Evolutionary conservation across 1,140 invertebrate species (phyloP).

Genomic region (Drosophila pruinosa): DNA sequence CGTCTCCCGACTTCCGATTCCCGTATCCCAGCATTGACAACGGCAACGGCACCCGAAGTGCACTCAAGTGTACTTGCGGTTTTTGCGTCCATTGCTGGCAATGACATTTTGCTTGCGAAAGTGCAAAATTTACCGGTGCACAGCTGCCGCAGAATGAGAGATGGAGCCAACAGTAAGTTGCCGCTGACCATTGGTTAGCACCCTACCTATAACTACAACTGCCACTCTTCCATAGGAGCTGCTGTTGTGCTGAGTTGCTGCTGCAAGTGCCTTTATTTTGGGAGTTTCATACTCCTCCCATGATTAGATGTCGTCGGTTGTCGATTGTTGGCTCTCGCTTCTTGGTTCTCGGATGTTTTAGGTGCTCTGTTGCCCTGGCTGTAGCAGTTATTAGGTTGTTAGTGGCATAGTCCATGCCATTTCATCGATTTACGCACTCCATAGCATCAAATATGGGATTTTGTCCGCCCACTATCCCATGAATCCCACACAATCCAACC

Average conservation of each 20-base stretch:
- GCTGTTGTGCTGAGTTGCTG: too few relatives aligned
- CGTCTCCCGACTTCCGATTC: background rate
- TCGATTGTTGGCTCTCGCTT: conserved; percentile 38
- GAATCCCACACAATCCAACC: too few relatives aligned
- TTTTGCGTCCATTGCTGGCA: conserved; percentile 79
- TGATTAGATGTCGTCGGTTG: conserved; percentile 70
- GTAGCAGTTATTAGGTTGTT: conserved; percentile 78
- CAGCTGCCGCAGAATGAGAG: conserved; percentile 23
- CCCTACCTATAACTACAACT: conserved; percentile 37
- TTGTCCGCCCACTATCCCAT: background rate
- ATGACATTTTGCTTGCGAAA: conserved; percentile 79
- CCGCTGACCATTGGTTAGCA: conserved; percentile 34
- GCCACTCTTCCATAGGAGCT: conserved; percentile 21
- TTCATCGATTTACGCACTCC: conserved; percentile 79
- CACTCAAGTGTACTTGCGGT: conserved; percentile 81
- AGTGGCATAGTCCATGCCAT: conserved; percentile 75
- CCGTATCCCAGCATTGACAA: conserved; percentile 35
- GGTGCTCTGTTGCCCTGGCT: conserved; percentile 36
- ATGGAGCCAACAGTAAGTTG: conserved; percentile 25
- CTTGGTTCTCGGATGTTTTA: conserved; percentile 18
- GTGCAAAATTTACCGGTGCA: conserved; percentile 79
- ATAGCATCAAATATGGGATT: conserved; percentile 67
- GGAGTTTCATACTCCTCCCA: conserved; percentile 58
- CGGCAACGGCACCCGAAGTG: conserved; percentile 78
- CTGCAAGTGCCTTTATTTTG: conserved; percentile 75